A percentile compares a stretch with the other conserved stretches of the same genome.
Evolutionary conservation across 1,140 invertebrate species (phyloP).

Genomic region (Leptopilina boulardi): DNA sequence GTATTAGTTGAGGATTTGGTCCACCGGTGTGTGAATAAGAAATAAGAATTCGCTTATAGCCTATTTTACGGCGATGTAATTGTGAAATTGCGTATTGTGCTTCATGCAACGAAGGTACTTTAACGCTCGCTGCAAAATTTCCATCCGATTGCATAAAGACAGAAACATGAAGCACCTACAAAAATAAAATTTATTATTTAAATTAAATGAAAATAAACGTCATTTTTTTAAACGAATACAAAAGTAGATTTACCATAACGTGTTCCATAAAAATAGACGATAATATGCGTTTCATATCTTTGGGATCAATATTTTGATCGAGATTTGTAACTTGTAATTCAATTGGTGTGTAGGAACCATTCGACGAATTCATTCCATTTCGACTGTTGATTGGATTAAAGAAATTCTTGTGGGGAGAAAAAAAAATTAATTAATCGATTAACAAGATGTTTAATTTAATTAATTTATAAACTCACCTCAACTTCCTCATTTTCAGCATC

Average conservation of each 20-base stretch:
- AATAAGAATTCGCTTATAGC: slow-evolving; percentile 88
- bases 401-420: slow-evolving; percentile 62
- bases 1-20: slow-evolving; percentile 81
- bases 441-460: background rate
- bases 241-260: slow-evolving; percentile 76
- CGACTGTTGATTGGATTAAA: slow-evolving; percentile 72
- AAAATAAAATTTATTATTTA: slow-evolving; percentile 38
- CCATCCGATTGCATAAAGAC: slow-evolving; percentile 83
- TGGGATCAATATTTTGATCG: slow-evolving; percentile 84
- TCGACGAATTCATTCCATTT: slow-evolving; percentile 54
- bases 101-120: slow-evolving; percentile 81
- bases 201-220: background rate
- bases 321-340: slow-evolving; percentile 86
- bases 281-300: slow-evolving; percentile 83
- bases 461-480: slow-evolving; percentile 55
- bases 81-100: slow-evolving; percentile 90
- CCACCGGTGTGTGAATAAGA: slow-evolving; percentile 82
- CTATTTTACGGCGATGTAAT: slow-evolving; percentile 88
- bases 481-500: slow-evolving; percentile 72
- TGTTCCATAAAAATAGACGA: slow-evolving; percentile 82
- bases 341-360: slow-evolving; percentile 73
- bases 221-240: too few species aligned
- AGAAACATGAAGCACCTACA: slow-evolving; percentile 81
- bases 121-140: slow-evolving; percentile 81
- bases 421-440: slow-evolving; percentile 13